Percentiles rank a stretch among this genome's conserved stretches.
Conservation (phyloP, 2,113 vertebrate species). For the Oxygymnocypris stewartii region DNA sequence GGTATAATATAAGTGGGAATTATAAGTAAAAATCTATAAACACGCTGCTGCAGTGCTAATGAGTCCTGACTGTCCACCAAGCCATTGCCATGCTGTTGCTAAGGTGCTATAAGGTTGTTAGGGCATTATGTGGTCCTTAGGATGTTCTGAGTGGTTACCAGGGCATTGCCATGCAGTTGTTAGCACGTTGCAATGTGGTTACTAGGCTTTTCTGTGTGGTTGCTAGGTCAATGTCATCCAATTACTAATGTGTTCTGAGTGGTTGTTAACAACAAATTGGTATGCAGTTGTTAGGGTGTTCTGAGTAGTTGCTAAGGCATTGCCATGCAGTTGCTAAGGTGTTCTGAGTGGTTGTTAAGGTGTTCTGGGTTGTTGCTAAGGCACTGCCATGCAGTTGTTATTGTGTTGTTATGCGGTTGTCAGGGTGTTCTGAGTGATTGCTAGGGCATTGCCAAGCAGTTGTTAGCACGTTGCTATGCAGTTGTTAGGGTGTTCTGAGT, state of each 20-base stretch:
- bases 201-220: neutral
- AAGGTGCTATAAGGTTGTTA: neutral
- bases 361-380: neutral
- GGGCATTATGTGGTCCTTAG: neutral
- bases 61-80: neutral
- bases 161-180: neutral
- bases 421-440: too few species aligned
- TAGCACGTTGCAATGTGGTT: neutral
- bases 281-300: neutral
- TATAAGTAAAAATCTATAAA: neutral
- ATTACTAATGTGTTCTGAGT: neutral
- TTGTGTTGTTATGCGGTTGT: too few species aligned
- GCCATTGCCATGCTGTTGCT: neutral
- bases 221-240: too few species aligned
- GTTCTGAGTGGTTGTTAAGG: neutral
- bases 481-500: too few species aligned
- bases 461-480: too few species aligned
- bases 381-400: neutral
- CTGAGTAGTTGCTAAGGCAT: neutral
- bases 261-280: neutral
- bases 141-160: too few species aligned
- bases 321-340: too few species aligned
- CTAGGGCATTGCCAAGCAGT: too few species aligned
- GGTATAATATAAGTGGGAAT: neutral
- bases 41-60: neutral